Conservation (phyloP, 1,140 invertebrate genomes). For the Ganaspis sp. region DNA sequence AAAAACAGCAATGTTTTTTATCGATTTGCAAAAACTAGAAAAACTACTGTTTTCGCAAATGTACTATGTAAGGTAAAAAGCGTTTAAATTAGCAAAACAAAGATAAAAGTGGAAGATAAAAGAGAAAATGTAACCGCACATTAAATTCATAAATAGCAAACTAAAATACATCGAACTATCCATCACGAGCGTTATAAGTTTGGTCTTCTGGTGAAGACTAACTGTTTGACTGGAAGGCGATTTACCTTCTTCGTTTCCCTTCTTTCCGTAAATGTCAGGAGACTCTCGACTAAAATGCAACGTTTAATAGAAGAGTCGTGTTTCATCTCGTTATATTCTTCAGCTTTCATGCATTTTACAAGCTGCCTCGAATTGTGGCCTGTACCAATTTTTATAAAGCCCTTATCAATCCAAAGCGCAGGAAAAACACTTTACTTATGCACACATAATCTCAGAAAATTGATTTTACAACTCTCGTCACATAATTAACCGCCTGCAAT, state of each 20-base stretch:
- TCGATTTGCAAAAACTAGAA: no score
- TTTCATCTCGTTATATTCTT: slow-evolving; percentile 17
- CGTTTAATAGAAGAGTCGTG: slow-evolving; percentile 4
- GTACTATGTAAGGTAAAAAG: no score
- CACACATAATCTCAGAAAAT: neutral
- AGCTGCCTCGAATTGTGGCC: neutral
- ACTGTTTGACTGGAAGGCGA: slow-evolving; percentile 6
- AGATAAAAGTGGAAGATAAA: no score
- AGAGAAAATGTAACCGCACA: no score
- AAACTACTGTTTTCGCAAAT: no score
- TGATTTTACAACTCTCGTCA: neutral
- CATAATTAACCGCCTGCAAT: neutral
- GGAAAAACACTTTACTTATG: no score
- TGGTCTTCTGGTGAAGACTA: neutral
- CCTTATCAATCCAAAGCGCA: no score
- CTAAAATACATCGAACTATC: neutral
- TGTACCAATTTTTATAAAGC: no score
- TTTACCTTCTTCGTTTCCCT: slow-evolving; percentile 23
- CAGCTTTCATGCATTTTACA: neutral
- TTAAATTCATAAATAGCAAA: neutral
- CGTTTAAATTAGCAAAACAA: no score
- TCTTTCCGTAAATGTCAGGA: slow-evolving; percentile 31
- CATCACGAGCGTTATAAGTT: neutral
- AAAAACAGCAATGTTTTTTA: no score
- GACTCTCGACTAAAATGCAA: slow-evolving; percentile 23